Evolutionary conservation across 1,140 invertebrate genomes (phyloP).

Genomic region (Galleria mellonella): DNA sequence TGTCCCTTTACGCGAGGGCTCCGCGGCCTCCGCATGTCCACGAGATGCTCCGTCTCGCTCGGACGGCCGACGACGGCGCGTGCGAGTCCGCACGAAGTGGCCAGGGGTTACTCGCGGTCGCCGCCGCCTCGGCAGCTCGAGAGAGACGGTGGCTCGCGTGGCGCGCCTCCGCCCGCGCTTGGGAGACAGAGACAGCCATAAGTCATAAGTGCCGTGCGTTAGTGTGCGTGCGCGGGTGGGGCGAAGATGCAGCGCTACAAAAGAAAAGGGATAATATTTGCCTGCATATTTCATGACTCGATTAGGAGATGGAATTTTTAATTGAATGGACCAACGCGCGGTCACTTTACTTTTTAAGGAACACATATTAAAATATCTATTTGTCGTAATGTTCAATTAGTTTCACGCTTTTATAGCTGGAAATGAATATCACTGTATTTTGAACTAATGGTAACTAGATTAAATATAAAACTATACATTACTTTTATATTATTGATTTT

Average conservation of each 20-base stretch:
- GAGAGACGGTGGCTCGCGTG: conserved; percentile 36
- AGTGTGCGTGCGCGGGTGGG: conserved; percentile 72
- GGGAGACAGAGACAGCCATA: conserved; percentile 46
- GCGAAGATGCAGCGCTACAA: conserved; percentile 70
- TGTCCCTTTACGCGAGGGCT: conserved; percentile 70
- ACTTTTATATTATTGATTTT: too few species aligned
- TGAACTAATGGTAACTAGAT: too few species aligned
- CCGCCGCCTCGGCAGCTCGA: conserved; percentile 52
- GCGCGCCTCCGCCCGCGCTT: conserved; percentile 21
- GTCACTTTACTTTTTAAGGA: conserved; percentile 32
- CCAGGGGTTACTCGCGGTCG: conserved; percentile 71
- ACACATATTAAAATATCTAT: too few species aligned
- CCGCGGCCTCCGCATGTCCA: conserved; percentile 59
- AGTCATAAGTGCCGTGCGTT: conserved; percentile 62
- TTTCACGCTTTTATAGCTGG: too few species aligned
- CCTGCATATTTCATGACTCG: conserved; percentile 74
- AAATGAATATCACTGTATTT: too few species aligned
- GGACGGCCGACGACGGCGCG: conserved; percentile 63
- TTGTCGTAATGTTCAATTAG: too few species aligned
- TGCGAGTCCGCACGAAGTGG: conserved; percentile 64
- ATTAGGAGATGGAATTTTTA: conserved; percentile 74
- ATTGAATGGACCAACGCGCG: conserved; percentile 65
- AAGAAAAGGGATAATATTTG: conserved; percentile 74
- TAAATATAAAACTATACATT: too few species aligned
- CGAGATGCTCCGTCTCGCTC: conserved; percentile 57